phyloP scores from a whole-genome alignment of 1,140 invertebrate genomes.

The Apocrypta bakeri region DNA sequence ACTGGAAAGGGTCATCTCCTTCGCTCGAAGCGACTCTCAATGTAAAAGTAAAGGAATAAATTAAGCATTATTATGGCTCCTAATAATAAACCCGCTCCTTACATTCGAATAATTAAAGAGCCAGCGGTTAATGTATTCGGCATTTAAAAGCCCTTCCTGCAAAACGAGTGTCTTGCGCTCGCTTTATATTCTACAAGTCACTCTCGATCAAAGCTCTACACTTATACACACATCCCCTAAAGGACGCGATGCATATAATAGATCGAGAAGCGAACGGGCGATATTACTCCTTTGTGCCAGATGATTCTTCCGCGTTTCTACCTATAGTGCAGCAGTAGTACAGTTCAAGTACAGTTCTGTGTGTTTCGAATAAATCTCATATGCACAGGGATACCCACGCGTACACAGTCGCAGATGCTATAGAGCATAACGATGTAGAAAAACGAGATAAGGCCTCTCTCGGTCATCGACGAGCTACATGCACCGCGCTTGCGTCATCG shows the following conservation, averaged over 20 bases:
- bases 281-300: constrained; percentile 15
- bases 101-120: not conserved
- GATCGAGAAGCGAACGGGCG: not conserved
- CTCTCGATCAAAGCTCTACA: constrained; percentile 23
- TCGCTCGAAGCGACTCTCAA: not conserved
- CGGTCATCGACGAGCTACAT: constrained; percentile 27
- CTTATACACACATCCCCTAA: not conserved
- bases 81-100: not conserved
- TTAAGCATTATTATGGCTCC: not conserved
- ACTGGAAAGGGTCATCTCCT: not conserved
- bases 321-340: too few species aligned
- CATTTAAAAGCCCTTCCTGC: not conserved
- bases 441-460: constrained; percentile 29
- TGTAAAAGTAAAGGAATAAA: not conserved
- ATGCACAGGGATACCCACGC: constrained; percentile 23
- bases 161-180: not conserved
- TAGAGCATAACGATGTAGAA: constrained; percentile 32
- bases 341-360: not conserved
- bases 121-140: not conserved
- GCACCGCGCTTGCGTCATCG: constrained; percentile 7
- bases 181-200: constrained; percentile 3
- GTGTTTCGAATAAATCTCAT: constrained; percentile 8
- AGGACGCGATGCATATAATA: not conserved
- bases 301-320: constrained; percentile 28
- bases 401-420: not conserved